These are phyloP conservation scores for Hydraecia micacea DNA, from an alignment of 2,888 invertebrate genomes.

Conservation along the genomic window DNA sequence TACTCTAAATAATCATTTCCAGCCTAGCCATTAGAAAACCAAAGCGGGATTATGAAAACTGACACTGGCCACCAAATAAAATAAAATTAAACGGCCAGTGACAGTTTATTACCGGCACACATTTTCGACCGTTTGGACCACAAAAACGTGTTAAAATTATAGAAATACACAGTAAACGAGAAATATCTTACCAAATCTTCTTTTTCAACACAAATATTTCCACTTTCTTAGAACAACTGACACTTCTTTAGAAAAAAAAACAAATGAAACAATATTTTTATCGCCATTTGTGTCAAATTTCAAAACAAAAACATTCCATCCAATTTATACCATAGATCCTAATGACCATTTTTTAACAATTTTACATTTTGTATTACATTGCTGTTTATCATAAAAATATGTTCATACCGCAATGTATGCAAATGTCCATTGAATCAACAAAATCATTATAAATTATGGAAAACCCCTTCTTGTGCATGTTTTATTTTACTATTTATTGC, in stretches of 20 bases:
- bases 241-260: conserved; percentile 80
- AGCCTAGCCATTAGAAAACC: conserved; percentile 73
- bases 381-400: not conserved
- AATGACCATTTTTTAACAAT: conserved; percentile 13
- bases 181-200: conserved; percentile 71
- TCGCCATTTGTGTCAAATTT: conserved; percentile 73
- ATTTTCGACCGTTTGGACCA: conserved; percentile 43
- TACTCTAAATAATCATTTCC: conserved; percentile 67
- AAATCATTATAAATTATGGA: not conserved
- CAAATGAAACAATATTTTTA: conserved; percentile 78
- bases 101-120: conserved; percentile 42
- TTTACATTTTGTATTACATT: conserved; percentile 35
- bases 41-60: conserved; percentile 68
- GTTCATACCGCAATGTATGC: conserved; percentile 40
- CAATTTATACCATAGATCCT: conserved; percentile 61
- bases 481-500: not conserved
- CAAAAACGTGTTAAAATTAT: conserved; percentile 59
- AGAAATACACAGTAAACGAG: conserved; percentile 37
- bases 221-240: conserved; percentile 78
- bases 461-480: not conserved
- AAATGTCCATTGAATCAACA: not conserved
- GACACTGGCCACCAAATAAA: conserved; percentile 77
- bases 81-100: conserved; percentile 74
- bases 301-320: conserved; percentile 77
- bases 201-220: conserved; percentile 67